A percentile compares a stretch with the other conserved stretches of the same genome.
These are phyloP conservation scores for Aporrectodea caliginosa DNA, from an alignment of 1,140 invertebrate genomes.

Conservation along the genomic window DNA sequence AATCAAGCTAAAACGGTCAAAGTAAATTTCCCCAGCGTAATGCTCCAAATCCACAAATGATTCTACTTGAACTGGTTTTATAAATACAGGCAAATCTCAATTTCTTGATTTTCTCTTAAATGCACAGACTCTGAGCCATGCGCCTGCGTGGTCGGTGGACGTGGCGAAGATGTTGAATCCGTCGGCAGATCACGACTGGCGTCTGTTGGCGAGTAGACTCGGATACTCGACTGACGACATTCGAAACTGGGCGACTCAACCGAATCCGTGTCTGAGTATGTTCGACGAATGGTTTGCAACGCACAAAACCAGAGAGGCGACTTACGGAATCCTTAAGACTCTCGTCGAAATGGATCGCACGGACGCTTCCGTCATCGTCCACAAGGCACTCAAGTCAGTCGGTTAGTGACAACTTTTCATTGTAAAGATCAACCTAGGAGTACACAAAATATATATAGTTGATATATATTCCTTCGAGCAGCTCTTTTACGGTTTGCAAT, in stretches of 20 bases:
- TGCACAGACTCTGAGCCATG: conserved; percentile 46
- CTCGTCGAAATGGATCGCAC: conserved; percentile 45
- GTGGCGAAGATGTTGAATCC: conserved; percentile 45
- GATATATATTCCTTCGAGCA: too few relatives aligned
- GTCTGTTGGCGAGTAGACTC: conserved; percentile 43
- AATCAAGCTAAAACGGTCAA: not conserved
- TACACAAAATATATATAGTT: too few relatives aligned
- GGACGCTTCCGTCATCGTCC: conserved; percentile 46
- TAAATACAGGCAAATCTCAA: not conserved
- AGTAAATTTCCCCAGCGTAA: not conserved
- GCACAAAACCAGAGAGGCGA: conserved; percentile 48
- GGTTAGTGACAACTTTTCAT: conserved; percentile 41
- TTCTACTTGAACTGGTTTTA: not conserved
- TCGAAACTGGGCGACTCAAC: conserved; percentile 42
- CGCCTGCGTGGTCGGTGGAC: conserved; percentile 46
- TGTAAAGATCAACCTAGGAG: too few relatives aligned
- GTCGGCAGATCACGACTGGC: conserved; percentile 42
- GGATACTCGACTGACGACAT: conserved; percentile 47
- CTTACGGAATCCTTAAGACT: conserved; percentile 38
- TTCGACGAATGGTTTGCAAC: conserved; percentile 51
- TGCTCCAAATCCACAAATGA: not conserved
- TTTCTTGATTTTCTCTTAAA: too few relatives aligned
- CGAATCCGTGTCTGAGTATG: conserved; percentile 47
- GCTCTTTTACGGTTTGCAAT: too few relatives aligned
- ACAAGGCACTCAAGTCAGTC: conserved; percentile 45